Evolutionary conservation across 2,113 vertebrate genomes (phyloP).

Genomic region (Vicugna pacos): DNA sequence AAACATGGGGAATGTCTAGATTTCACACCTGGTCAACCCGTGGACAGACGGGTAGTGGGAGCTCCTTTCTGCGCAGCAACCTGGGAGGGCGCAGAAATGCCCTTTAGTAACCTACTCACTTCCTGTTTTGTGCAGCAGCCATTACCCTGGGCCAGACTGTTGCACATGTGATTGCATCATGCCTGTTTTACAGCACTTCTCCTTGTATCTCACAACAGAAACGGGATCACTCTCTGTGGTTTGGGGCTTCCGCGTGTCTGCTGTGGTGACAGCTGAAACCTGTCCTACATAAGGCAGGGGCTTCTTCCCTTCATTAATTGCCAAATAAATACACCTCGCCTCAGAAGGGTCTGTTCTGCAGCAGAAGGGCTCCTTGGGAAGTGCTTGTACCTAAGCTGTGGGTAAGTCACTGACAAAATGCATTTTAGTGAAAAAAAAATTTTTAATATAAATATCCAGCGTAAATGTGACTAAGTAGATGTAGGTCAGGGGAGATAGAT

Average conservation of each 20-base stretch:
- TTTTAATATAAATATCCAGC: not conserved
- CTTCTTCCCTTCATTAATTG: not conserved
- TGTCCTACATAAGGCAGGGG: not conserved
- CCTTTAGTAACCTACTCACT: constrained; percentile 38
- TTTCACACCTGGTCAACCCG: not conserved
- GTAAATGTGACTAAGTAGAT: not conserved
- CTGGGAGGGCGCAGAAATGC: not conserved
- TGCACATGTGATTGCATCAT: not conserved
- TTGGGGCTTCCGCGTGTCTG: not conserved
- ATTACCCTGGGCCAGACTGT: not conserved
- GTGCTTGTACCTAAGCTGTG: not conserved
- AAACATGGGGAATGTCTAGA: no score
- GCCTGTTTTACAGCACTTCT: not conserved
- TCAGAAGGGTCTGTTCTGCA: not conserved
- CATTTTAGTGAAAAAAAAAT: not conserved
- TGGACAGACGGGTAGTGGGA: not conserved
- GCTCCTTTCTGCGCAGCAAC: no score
- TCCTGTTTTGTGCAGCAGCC: not conserved
- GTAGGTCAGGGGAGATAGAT: not conserved
- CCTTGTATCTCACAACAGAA: not conserved
- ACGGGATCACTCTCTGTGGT: not conserved
- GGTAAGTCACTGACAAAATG: not conserved
- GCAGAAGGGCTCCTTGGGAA: not conserved
- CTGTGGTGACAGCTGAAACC: not conserved
- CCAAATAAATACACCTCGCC: not conserved